Evolutionary conservation across 2,113 vertebrate genomes (phyloP).

Genomic region (Chaetodon auriga): DNA sequence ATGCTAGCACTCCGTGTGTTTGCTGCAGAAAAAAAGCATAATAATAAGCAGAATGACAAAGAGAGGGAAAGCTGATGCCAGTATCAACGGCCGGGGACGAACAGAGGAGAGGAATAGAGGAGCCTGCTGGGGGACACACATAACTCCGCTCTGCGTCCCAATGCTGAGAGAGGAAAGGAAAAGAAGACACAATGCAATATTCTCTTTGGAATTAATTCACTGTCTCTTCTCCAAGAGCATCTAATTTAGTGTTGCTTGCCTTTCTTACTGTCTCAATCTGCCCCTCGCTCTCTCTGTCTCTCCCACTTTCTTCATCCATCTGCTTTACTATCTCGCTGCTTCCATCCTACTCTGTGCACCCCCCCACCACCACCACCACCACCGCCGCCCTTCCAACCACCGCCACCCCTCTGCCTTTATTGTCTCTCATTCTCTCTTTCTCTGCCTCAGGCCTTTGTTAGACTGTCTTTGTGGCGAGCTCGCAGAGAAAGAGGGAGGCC

Average conservation of each 20-base stretch:
- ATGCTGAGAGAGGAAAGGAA: conserved; percentile 55
- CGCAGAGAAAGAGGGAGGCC: conserved; percentile 54
- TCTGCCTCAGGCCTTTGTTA: conserved; percentile 74
- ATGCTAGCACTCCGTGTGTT: conserved; percentile 34
- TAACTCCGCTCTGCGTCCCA: conserved; percentile 70
- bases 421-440: conserved; percentile 48
- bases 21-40: conserved; percentile 34
- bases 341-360: conserved; percentile 33
- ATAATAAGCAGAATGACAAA: conserved; percentile 53
- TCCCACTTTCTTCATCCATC: conserved; percentile 64
- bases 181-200: conserved; percentile 79
- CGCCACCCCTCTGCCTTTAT: conserved; percentile 41
- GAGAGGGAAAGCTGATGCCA: conserved; percentile 39
- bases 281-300: conserved; percentile 49
- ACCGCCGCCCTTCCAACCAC: conserved; percentile 25
- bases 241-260: conserved; percentile 79
- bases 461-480: conserved; percentile 70
- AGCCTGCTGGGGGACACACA: conserved; percentile 70
- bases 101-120: conserved; percentile 58
- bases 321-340: conserved; percentile 55
- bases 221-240: conserved; percentile 78
- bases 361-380: conserved; percentile 3
- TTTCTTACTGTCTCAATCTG: conserved; percentile 64
- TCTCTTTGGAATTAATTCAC: conserved; percentile 85
- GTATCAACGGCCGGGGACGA: conserved; percentile 51